Percentiles rank a stretch among this genome's conserved stretches.
Conservation (phyloP, 1,140 invertebrate genomes). For the Aplysia californica region DNA sequence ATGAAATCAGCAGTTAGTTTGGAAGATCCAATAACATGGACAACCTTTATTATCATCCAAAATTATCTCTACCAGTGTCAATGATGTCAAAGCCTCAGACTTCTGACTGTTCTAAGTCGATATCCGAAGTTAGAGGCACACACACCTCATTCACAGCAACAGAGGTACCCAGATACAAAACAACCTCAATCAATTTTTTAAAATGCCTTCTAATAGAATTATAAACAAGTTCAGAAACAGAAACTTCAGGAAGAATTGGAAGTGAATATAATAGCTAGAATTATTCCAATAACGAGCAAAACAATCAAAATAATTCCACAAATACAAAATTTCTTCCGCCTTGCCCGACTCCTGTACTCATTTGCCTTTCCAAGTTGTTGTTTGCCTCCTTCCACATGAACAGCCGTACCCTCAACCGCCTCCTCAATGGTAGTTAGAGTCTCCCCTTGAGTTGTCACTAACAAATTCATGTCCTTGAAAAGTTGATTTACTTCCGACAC, state of each 20-base stretch:
- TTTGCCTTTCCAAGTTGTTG: constrained; percentile 39
- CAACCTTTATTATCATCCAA: too few species aligned
- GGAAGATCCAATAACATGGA: too few species aligned
- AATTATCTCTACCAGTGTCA: too few species aligned
- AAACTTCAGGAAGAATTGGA: neutral
- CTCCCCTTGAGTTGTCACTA: constrained; percentile 50
- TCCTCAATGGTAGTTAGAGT: constrained; percentile 46
- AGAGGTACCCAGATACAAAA: too few species aligned
- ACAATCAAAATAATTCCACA: constrained; percentile 36
- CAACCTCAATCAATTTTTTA: too few species aligned
- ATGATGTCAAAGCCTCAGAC: too few species aligned
- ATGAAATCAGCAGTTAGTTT: too few species aligned
- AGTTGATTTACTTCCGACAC: constrained; percentile 48
- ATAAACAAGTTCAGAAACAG: too few species aligned
- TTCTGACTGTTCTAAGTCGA: too few species aligned
- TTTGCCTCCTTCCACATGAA: constrained; percentile 39
- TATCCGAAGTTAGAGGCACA: too few species aligned
- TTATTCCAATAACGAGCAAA: constrained; percentile 38
- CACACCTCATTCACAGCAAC: too few species aligned
- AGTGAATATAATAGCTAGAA: constrained; percentile 26
- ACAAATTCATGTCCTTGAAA: constrained; percentile 50
- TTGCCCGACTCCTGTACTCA: constrained; percentile 31
- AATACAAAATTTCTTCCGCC: constrained; percentile 45
- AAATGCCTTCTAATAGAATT: too few species aligned
- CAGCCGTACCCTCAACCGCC: constrained; percentile 34